These are phyloP conservation scores for Pagrus major DNA, from an alignment of 2,113 vertebrate genomes.

Conservation along the genomic window DNA sequence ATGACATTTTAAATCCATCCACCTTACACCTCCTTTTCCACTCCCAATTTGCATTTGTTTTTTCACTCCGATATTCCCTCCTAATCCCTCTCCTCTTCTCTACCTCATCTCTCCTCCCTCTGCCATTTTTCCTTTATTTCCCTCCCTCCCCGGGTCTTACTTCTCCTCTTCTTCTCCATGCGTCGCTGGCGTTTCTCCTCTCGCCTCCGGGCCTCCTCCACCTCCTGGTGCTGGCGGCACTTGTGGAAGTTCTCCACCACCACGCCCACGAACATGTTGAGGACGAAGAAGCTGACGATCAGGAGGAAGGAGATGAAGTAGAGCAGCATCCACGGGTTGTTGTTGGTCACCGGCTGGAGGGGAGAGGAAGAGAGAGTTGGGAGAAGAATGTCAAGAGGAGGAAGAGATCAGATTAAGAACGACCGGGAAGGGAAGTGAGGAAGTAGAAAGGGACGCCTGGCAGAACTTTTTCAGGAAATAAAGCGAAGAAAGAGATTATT, in stretches of 20 bases:
- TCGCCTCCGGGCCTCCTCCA: slow-evolving; percentile 92
- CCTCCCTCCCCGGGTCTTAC: slow-evolving; percentile 83
- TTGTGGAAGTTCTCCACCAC: slow-evolving; percentile 99
- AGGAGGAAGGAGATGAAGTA: slow-evolving; percentile 99
- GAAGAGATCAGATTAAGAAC: not conserved
- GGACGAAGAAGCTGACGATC: slow-evolving; percentile 98
- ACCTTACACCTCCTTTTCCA: slow-evolving; percentile 73
- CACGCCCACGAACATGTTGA: slow-evolving; percentile 99
- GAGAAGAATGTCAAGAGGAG: not conserved
- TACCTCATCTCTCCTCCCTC: too few species aligned
- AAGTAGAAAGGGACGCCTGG: not conserved
- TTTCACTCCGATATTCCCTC: slow-evolving; percentile 81
- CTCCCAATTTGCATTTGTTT: slow-evolving; percentile 68
- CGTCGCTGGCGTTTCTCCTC: slow-evolving; percentile 95
- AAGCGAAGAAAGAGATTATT: not conserved
- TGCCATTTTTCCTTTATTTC: not conserved
- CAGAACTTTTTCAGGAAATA: not conserved
- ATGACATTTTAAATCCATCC: not conserved
- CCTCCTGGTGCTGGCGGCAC: slow-evolving; percentile 98
- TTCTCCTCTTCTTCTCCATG: slow-evolving; percentile 96
- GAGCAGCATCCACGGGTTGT: slow-evolving; percentile 99
- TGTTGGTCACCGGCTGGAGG: slow-evolving; percentile 91
- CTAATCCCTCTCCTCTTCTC: slow-evolving; percentile 45
- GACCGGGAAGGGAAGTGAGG: not conserved
- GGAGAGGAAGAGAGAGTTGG: not conserved